phyloP scores from a whole-genome alignment of 35 echinoderm and acorn worm genomes.

The Ptychodera flava region DNA sequence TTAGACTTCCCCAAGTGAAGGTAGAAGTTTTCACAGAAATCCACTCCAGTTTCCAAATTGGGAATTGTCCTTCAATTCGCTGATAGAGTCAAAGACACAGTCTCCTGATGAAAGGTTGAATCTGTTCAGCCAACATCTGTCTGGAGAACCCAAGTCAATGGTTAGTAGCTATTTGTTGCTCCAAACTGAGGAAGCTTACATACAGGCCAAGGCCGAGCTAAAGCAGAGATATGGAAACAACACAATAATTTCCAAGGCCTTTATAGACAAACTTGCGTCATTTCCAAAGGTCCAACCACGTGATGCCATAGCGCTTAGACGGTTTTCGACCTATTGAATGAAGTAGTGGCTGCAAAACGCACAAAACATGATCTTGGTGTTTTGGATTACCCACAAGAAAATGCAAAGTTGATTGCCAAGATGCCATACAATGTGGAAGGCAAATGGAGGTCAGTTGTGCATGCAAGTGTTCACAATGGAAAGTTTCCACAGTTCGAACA shows the following conservation, averaged over 20 bases:
- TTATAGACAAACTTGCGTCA: slow-evolving; percentile 40
- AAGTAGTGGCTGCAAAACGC: slow-evolving; percentile 36
- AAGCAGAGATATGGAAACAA: slow-evolving; percentile 53
- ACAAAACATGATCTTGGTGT: neutral
- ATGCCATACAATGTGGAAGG: neutral
- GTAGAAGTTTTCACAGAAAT: neutral
- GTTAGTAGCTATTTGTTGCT: neutral
- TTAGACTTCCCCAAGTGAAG: neutral
- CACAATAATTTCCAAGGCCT: slow-evolving; percentile 43
- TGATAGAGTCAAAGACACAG: neutral
- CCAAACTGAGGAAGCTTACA: neutral
- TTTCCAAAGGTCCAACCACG: slow-evolving; percentile 42
- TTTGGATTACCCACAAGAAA: slow-evolving; percentile 2
- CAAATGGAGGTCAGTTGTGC: neutral
- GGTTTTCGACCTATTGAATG: slow-evolving; percentile 44
- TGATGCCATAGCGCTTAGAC: slow-evolving; percentile 42
- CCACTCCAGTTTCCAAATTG: slow-evolving; percentile 2
- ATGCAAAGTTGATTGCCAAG: neutral
- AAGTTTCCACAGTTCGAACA: neutral
- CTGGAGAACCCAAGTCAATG: neutral
- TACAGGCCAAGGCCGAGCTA: slow-evolving; percentile 27
- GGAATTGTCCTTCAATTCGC: neutral
- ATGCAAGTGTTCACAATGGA: neutral
- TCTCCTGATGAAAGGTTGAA: neutral
- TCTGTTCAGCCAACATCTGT: neutral